These are phyloP conservation scores for Mionectes olivaceus DNA, from an alignment of 2,797 vertebrate species.

Conservation along the genomic window DNA sequence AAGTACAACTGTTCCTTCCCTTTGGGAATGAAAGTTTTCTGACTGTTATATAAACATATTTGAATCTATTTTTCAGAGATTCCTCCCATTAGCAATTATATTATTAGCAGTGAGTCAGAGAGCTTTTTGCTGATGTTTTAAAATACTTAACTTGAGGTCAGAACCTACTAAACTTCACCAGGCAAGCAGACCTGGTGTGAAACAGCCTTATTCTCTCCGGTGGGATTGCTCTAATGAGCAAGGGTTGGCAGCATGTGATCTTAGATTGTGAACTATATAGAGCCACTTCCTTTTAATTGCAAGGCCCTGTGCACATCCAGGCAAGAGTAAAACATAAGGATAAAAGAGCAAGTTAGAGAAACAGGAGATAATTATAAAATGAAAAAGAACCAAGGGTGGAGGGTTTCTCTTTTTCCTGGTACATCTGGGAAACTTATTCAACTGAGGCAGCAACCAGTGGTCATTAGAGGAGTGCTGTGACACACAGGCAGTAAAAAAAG, in stretches of 20 bases:
- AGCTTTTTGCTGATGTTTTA: slow-evolving; percentile 14
- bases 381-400: slow-evolving; percentile 31
- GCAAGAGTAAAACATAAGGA: not conserved
- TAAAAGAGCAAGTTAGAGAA: slow-evolving; percentile 34
- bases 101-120: slow-evolving; percentile 24
- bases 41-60: slow-evolving; percentile 21
- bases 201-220: not conserved
- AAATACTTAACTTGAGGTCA: not conserved
- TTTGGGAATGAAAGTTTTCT: slow-evolving; percentile 36
- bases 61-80: not conserved
- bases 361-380: slow-evolving; percentile 44
- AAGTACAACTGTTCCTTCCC: slow-evolving; percentile 21
- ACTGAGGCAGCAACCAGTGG: slow-evolving; percentile 34
- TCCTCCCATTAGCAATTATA: not conserved
- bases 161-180: not conserved
- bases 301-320: slow-evolving; percentile 27
- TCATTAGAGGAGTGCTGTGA: slow-evolving; percentile 24
- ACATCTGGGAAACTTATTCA: slow-evolving; percentile 14
- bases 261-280: not conserved
- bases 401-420: slow-evolving; percentile 1
- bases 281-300: slow-evolving; percentile 40
- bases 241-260: slow-evolving; percentile 15
- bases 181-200: not conserved
- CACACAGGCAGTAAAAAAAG: slow-evolving; percentile 16
- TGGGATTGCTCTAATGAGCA: slow-evolving; percentile 37